Base-by-base conservation (phyloP, 2,888 invertebrate species). In the Eristalis arbustorum region DNA sequence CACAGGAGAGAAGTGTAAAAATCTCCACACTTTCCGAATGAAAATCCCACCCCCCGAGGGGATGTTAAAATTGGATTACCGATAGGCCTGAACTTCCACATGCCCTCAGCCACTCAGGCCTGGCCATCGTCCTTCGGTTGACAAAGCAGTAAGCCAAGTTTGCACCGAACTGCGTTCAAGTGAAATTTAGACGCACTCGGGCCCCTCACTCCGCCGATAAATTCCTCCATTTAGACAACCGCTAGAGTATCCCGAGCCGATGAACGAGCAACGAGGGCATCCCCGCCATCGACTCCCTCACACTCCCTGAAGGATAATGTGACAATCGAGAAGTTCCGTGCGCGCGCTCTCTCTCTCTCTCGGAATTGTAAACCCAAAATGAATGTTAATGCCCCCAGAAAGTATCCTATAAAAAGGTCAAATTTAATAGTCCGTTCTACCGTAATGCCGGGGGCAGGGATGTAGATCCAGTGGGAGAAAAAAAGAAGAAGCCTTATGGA, bases 341-440 rank as follows among this genome's bases (percentile, higher is more conserved):
- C 31, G 31, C 5, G 3, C 76, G 74, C 76, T 68, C 49, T 6
- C 69, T 49, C 67, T 79, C 67, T 75, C 69, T 71, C 82, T 79
- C 87, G 75, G 71, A 74, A 87, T 83, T 87, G 87, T 87, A 79
- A 87, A 79, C 87, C 87, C 88, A 79, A 88, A 67, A 88, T 88
- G 88, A 88, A 84, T 88, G 88, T 88, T 89, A 89, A 89, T 88
- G 88, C 88, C 80, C 88, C 80, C 84, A 76, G 83, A 84, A 88
- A 89, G 88, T 84, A 88, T 88, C 84, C 89, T 88, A 89, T 89
- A 89, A 89, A 89, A 89, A 89, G 89, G 89, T 89, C 89, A 89
- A 89, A 89, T 89, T 89, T 88, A 89, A 89, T 88, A 89, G 89
- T 68, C 89, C 88, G 75, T 82, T 82, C 72, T 85, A 81, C 88